Evolutionary conservation across 1,140 invertebrate genomes (phyloP).

Genomic region (Hestina assimilis): DNA sequence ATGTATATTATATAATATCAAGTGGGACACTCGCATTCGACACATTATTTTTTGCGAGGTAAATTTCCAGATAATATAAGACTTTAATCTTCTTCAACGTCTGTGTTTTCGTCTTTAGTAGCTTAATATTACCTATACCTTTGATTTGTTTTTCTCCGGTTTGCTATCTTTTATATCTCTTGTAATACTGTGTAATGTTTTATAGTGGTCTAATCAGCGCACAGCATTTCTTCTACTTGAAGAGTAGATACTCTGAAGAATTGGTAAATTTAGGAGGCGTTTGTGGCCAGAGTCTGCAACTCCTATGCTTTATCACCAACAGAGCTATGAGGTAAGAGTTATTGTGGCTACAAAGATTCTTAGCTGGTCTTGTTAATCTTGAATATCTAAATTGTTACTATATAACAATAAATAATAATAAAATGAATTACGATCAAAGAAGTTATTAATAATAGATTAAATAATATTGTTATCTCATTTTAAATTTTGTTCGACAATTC

Average conservation of each 20-base stretch:
- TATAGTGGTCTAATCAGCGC: conserved; percentile 63
- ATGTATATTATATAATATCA: conserved; percentile 49
- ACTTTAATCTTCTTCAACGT: no score
- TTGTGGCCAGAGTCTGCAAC: conserved; percentile 55
- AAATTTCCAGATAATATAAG: no score
- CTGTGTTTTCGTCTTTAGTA: no score
- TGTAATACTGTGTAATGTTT: no score
- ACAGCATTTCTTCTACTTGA: conserved; percentile 68
- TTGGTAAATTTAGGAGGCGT: conserved; percentile 50
- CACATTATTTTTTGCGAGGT: conserved; percentile 67
- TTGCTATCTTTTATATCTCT: no score
- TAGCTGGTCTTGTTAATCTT: no score
- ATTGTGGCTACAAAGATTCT: neutral
- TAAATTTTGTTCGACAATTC: no score
- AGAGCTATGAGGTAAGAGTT: conserved; percentile 52
- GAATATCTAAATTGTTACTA: no score
- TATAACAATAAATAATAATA: no score
- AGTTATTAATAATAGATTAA: no score
- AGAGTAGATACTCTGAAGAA: conserved; percentile 60
- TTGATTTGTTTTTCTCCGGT: neutral
- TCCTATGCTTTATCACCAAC: conserved; percentile 66
- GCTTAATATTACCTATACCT: neutral
- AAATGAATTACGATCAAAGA: no score
- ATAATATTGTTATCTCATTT: no score
- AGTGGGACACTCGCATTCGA: conserved; percentile 66